phyloP scores from a whole-genome alignment of 2,113 vertebrate species.

The Syrmaticus mikado region DNA sequence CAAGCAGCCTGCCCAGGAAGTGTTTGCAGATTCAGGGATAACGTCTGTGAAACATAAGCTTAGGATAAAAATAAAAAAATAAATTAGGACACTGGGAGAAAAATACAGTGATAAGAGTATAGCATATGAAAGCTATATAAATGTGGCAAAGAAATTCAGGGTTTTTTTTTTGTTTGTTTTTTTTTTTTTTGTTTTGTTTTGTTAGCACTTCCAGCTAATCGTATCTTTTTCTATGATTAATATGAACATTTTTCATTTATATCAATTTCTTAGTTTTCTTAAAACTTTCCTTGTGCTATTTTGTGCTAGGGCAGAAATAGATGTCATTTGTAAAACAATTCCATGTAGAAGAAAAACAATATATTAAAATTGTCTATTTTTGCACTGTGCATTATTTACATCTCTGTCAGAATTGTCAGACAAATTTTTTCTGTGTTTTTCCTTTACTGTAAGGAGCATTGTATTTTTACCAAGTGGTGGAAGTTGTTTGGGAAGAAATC shows the following conservation, averaged over 20 bases:
- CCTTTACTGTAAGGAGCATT: not conserved
- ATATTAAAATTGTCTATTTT: not conserved
- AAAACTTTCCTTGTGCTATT: not conserved
- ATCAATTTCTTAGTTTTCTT: not conserved
- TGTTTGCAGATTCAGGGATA: not conserved
- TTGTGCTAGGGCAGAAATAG: not conserved
- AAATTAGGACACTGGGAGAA: not conserved
- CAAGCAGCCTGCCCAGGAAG: not conserved
- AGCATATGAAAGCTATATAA: not conserved
- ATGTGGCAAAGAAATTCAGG: not conserved
- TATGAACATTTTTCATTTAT: not conserved
- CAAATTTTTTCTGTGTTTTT: not conserved
- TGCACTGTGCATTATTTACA: not conserved
- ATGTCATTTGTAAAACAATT: not conserved
- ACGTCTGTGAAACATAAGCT: constrained; percentile 8
- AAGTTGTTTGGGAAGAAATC: not conserved
- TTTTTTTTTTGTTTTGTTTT: no score
- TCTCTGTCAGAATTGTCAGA: not conserved
- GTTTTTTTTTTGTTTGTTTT: no score
- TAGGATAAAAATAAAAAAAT: not conserved
- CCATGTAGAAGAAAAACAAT: not conserved
- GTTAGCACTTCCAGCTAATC: not conserved
- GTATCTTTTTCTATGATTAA: not conserved
- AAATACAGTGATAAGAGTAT: not conserved
- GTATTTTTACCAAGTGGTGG: not conserved